Conservation (phyloP, 2,888 invertebrate genomes). For the Prosapia bicincta region DNA sequence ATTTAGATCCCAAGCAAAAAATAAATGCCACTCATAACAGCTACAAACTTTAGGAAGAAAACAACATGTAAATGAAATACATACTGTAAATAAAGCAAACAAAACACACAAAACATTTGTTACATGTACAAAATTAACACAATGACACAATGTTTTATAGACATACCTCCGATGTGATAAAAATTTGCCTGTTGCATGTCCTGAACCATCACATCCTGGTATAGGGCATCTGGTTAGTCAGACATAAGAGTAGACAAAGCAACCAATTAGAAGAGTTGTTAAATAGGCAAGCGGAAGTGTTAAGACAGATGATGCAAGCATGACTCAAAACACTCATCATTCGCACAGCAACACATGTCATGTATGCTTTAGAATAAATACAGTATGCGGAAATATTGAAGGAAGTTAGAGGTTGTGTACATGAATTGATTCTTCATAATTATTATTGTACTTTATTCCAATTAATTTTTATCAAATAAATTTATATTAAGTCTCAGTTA, state of each 20-base stretch:
- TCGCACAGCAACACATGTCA: too few relatives aligned
- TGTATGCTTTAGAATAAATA: too few relatives aligned
- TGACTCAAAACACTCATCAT: not conserved
- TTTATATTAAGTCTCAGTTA: too few relatives aligned
- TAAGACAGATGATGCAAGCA: not conserved
- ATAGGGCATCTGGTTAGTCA: slow-evolving; percentile 73
- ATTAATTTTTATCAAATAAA: too few relatives aligned
- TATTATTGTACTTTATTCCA: too few relatives aligned
- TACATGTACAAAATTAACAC: not conserved
- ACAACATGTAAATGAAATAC: too few relatives aligned
- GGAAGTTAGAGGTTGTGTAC: too few relatives aligned
- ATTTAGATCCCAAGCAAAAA: not conserved
- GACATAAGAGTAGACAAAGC: slow-evolving; percentile 5
- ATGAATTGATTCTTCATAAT: too few relatives aligned
- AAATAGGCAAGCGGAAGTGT: not conserved
- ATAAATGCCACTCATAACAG: not conserved
- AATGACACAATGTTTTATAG: not conserved
- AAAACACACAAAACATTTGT: too few relatives aligned
- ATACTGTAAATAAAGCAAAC: too few relatives aligned
- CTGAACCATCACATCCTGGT: slow-evolving; percentile 96
- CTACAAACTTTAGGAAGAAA: too few relatives aligned
- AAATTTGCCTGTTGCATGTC: slow-evolving; percentile 98
- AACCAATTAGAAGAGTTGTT: slow-evolving; percentile 2
- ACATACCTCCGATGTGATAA: slow-evolving; percentile 93
- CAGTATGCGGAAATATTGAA: too few relatives aligned